Base-by-base conservation (phyloP, 2,888 invertebrate genomes). In the Venusia cambrica region DNA sequence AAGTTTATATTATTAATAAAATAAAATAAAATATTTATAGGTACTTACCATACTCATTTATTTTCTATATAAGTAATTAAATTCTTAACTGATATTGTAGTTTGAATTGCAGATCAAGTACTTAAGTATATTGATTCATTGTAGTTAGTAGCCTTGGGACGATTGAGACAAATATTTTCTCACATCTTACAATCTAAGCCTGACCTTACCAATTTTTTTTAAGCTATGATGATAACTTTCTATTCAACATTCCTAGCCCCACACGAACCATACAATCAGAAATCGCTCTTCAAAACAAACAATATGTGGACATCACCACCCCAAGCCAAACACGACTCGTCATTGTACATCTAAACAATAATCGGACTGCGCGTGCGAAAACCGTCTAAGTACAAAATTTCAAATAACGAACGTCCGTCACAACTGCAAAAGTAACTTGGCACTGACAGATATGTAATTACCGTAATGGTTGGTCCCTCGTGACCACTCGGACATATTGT, bases 281-380 rank as follows among this genome's bases (percentile, higher is more conserved):
- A 69, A 68, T 16, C 16, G 28, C 19, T 68, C 62, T 14, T 39
- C 34, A 27, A 73, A 76, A 70, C 76, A 79, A 80, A 81, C 78
- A 80, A 78, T 76, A 62, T 71, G 56, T 59, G 39, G 48, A 48
- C 47, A 34, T 45, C 73, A 68, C 65, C 74, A 78, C 84, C 83
- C 59, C 60, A 51, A 83, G 84, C 80, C 61, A 80, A 73, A 74
- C 84, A 84, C 84, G 84, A 84, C 69, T 69, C 67, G 54, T 67
- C 63, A 81, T 83, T 81, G 80, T 80, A 77, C 63, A 72, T 71
- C 51, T 50, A 49, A 48, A 59, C 73, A 54, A 73, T 65, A 31
- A 49, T 68, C 59, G 38, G 29, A 42, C 29, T 53, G 33, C 62
- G 48, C 41, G 35, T 40, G 48, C 32, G 37, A 46, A 45, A 58